Base-by-base conservation (phyloP, 2,888 invertebrate species). In the Athalia rosae region DNA sequence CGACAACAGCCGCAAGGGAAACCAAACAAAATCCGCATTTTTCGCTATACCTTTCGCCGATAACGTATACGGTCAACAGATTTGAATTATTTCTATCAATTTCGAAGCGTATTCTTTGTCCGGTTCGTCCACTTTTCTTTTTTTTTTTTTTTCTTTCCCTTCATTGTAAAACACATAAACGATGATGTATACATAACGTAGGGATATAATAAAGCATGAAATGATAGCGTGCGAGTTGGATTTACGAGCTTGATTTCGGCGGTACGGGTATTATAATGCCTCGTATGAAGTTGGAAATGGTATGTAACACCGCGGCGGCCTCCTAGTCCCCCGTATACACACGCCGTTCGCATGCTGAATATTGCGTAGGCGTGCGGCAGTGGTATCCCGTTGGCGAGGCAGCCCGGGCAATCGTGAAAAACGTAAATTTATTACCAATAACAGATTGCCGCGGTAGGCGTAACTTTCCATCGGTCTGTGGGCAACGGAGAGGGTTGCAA, bases 391-490 rank as follows among this genome's bases (percentile, higher is more conserved):
- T 79, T 71, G 73, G 79, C 73, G 53, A 69, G 67, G 66, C 28
- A 28, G 28, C 28, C 28, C 59, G 67, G 74, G 78, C 78, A 79
- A 79, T 67, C 76, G 71, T 78, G 74, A 73, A 58, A 78, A 73
- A 80, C 79, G 79, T 79, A 78, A 80, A 83, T 83, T 83, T 81
- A 83, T 82, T 79, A 80, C 80, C 80, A 83, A 81, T 80, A 82
- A 81, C 77, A 79, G 81, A 81, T 82, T 81, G 73, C 76, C 13
- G 78, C 77, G 77, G 73, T 74, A 79, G 80, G 81, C 79, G 83
- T 81, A 73, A 69, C 79, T 62, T 71, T 74, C 59, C 74, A 74
- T 61, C 64, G 41, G 66, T 73, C 73, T 71, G 47, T 15, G 9
- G 9, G 64, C 47, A 48, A 13, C 41, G 61, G 15, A 8, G 73